phyloP scores from a whole-genome alignment of 1,140 invertebrate species.

The Macrobrachium nipponense region DNA sequence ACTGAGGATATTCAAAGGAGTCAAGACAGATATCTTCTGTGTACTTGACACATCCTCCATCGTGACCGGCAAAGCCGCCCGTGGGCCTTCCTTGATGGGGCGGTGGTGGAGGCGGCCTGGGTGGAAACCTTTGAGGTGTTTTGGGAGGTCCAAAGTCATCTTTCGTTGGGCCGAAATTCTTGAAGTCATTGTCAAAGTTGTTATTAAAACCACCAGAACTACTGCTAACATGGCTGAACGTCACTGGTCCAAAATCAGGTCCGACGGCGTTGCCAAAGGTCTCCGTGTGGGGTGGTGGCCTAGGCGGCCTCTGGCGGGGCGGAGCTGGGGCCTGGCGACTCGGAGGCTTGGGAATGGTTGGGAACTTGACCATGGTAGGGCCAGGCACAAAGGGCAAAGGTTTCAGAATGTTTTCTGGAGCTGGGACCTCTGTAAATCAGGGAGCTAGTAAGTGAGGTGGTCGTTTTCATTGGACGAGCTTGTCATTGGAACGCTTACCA shows the following conservation, averaged over 20 bases:
- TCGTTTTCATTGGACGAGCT: neutral
- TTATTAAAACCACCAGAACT: conserved; percentile 45
- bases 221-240: conserved; percentile 11
- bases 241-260: conserved; percentile 62
- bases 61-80: neutral
- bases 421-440: conserved; percentile 47
- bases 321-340: conserved; percentile 2
- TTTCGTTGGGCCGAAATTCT: conserved; percentile 12
- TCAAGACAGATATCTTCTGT: conserved; percentile 81
- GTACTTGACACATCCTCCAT: conserved; percentile 69
- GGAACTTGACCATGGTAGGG: conserved; percentile 50
- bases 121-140: neutral
- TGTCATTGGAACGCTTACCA: neutral
- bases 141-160: conserved; percentile 27
- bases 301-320: conserved; percentile 14
- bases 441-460: neutral
- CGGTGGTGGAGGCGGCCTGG: conserved; percentile 11
- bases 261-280: conserved; percentile 60
- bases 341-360: neutral
- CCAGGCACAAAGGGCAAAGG: conserved; percentile 57
- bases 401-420: conserved; percentile 55
- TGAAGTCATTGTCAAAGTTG: conserved; percentile 35
- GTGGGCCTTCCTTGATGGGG: neutral
- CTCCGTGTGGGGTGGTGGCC: conserved; percentile 11
- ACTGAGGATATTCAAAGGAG: conserved; percentile 82